phyloP scores from a whole-genome alignment of 2,888 invertebrate species.

The Polia nebulosa region DNA sequence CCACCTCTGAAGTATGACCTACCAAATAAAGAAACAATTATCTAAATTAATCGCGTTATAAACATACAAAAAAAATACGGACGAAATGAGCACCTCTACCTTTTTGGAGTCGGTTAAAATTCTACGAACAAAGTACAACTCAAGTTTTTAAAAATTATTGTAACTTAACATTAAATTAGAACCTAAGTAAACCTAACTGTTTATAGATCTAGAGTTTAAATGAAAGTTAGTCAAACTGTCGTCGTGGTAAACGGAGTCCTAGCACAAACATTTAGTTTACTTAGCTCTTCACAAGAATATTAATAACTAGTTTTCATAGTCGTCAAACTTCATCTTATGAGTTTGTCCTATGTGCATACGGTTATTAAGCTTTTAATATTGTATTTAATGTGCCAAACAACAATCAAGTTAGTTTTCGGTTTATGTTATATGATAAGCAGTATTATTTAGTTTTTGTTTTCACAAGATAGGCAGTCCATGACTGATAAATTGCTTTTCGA shows the following conservation, averaged over 20 bases:
- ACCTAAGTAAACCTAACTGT: not conserved
- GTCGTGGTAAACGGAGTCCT: not conserved
- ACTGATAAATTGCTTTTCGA: too few relatives aligned
- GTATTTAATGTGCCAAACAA: not conserved
- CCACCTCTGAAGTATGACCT: too few relatives aligned
- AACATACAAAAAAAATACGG: too few relatives aligned
- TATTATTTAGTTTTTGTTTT: not conserved
- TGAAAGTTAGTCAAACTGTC: slow-evolving; percentile 26
- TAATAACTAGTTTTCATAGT: slow-evolving; percentile 46
- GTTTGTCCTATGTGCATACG: slow-evolving; percentile 19
- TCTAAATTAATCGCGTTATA: too few relatives aligned
- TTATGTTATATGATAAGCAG: not conserved
- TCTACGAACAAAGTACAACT: too few relatives aligned
- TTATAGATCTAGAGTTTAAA: slow-evolving; percentile 11
- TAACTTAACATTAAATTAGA: too few relatives aligned
- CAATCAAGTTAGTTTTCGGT: not conserved
- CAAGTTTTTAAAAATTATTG: too few relatives aligned
- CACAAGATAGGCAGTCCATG: too few relatives aligned
- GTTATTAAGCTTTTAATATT: slow-evolving; percentile 15
- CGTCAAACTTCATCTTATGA: slow-evolving; percentile 14
- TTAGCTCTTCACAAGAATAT: slow-evolving; percentile 28
- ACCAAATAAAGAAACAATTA: too few relatives aligned
- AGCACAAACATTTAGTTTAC: slow-evolving; percentile 31
- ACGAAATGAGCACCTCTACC: too few relatives aligned
- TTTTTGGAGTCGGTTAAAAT: too few relatives aligned